Base-by-base conservation (phyloP, 37 sponge, comb jelly and placozoan genomes). In the Diacarnus erythraeanus region DNA sequence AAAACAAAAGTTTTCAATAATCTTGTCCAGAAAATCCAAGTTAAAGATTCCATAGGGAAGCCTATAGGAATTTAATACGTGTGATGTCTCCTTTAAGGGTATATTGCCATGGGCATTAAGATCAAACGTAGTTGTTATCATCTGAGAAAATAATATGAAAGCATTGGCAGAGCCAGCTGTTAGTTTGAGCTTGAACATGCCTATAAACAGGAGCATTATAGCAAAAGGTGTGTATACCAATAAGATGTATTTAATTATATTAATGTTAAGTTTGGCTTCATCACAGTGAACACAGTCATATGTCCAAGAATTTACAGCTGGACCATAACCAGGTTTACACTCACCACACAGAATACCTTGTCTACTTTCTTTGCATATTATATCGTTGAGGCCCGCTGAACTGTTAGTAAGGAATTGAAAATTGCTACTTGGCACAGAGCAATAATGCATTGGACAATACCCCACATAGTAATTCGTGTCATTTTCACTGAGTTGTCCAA, bases 91-190 rank as follows among this genome's bases (percentile, higher is more conserved):
- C 3, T 26, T n/a, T 18, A 56, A 30, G 15, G 76, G 76, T 17
- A 75, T 58, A 27, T 43, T n/a, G 30, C 67, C 67, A 64, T 78
- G 40, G 26, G 43, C 26, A 59, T 37, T 65, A 30, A 64, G 31
- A 64, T 78, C 67, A 2, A 64, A 39, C n/a, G 38, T 76, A 58
- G n/a, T 57, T 3, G 69, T 38, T 1, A 76, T 56, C 26, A 84
- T 71, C 41, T 86, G 87, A 23, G 71, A 57, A 38, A 60, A 86
- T 23, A 86, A 60, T 22, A 86, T 80, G 71, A 86, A 86, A 17
- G 87, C 57, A 67, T 80, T 80, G 0, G 64, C 56, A 0, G 87
- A 69, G 30, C 81, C 87, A 37, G 54, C 59, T 39, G 80, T 64
- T 6, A 86, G 64, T 21, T 57, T 44, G 71, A 86, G 59, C 60